Conservation (phyloP, 2,113 vertebrate genomes). For the Hydropotes inermis region DNA sequence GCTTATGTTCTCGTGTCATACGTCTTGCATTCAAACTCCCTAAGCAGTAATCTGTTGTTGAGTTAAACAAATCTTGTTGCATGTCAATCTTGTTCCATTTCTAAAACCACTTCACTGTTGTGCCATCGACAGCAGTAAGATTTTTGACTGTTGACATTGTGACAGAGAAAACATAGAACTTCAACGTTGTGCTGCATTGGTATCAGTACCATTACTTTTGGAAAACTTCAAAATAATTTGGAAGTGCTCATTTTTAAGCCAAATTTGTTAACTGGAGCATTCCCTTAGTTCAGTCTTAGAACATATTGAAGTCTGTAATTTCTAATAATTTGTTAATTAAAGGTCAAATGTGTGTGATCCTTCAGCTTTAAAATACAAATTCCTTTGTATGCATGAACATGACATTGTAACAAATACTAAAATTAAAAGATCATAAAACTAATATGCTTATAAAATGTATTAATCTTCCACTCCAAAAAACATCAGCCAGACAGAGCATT, state of each 20-base stretch:
- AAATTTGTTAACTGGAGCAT: background rate
- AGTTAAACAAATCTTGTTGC: constrained; percentile 20
- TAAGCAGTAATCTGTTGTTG: background rate
- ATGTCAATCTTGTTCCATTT: constrained; percentile 43
- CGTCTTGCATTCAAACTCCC: constrained; percentile 32
- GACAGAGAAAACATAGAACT: background rate
- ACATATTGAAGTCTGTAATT: background rate
- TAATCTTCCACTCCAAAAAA: background rate
- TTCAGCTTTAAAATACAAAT: constrained; percentile 20
- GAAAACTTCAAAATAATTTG: background rate
- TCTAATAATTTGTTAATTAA: background rate
- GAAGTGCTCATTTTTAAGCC: background rate
- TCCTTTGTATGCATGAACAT: background rate
- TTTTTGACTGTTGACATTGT: background rate
- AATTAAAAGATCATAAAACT: background rate
- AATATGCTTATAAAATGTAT: background rate
- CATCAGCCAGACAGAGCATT: constrained; percentile 6
- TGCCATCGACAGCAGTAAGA: background rate
- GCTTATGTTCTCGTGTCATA: constrained; percentile 42
- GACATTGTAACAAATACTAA: background rate
- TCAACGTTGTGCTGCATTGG: background rate
- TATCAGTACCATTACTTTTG: background rate
- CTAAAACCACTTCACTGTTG: background rate
- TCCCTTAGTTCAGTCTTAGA: background rate
- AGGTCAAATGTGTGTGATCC: background rate